phyloP scores from a whole-genome alignment of 2,113 vertebrate genomes.

The Chiloscyllium plagiosum region DNA sequence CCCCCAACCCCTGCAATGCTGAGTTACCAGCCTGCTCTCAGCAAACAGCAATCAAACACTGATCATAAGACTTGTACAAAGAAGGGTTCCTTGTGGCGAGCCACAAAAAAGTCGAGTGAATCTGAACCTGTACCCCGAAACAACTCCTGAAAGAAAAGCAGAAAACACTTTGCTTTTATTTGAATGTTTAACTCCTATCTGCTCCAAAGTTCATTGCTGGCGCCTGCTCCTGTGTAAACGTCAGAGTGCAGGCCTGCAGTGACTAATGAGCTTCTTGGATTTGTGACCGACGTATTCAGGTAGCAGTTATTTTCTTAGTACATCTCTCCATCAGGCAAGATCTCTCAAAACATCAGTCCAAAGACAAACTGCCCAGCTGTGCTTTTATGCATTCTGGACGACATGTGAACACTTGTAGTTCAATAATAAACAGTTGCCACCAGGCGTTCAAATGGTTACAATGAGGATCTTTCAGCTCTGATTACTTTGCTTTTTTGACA shows the following conservation, averaged over 20 bases:
- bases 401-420: conserved; percentile 3
- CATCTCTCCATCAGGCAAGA: neutral
- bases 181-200: neutral
- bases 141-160: too few species aligned
- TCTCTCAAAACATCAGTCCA: neutral
- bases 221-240: neutral
- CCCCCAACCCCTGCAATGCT: too few species aligned
- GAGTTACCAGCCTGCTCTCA: neutral
- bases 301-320: neutral
- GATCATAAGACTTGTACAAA: neutral
- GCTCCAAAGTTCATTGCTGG: neutral
- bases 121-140: neutral
- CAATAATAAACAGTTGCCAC: conserved; percentile 25
- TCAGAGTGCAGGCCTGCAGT: neutral
- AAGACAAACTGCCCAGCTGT: neutral
- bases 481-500: conserved; percentile 21
- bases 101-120: neutral
- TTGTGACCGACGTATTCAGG: neutral
- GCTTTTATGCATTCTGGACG: neutral
- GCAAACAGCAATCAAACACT: neutral
- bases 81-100: neutral
- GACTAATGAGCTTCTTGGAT: neutral
- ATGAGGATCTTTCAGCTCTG: conserved; percentile 1
- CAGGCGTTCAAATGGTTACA: neutral
- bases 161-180: too few species aligned